These are phyloP conservation scores for Mustela nigripes DNA, from an alignment of 2,113 vertebrate species.

Conservation along the genomic window DNA sequence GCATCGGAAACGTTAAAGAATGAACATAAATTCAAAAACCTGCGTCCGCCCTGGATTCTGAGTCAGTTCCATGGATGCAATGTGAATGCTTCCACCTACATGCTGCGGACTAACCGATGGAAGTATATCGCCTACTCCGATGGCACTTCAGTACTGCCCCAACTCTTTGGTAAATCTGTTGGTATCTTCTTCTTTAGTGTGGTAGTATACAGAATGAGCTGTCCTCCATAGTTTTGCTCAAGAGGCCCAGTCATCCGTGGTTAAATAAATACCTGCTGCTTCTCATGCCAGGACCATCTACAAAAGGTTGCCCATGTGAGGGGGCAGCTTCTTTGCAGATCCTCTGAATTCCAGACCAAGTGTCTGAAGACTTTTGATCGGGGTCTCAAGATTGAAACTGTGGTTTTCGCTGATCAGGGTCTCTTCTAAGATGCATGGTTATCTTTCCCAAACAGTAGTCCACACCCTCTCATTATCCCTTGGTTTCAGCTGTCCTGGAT, in stretches of 20 bases:
- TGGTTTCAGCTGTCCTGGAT: neutral
- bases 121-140: slow-evolving; percentile 95
- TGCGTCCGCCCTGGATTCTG: slow-evolving; percentile 91
- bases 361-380: neutral
- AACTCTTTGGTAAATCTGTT: slow-evolving; percentile 93
- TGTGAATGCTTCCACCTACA: slow-evolving; percentile 95
- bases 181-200: slow-evolving; percentile 25
- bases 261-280: neutral
- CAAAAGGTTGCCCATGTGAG: neutral
- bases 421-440: neutral
- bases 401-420: neutral
- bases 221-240: neutral
- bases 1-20: slow-evolving; percentile 68
- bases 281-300: neutral
- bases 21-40: neutral
- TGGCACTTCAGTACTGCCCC: slow-evolving; percentile 90
- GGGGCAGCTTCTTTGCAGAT: neutral
- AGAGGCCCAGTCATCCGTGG: neutral
- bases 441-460: neutral
- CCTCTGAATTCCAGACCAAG: neutral
- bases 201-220: neutral
- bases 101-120: slow-evolving; percentile 94
- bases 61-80: slow-evolving; percentile 98
- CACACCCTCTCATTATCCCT: neutral
- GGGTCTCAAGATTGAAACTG: neutral